phyloP scores from a whole-genome alignment of 2,113 vertebrate species.

The Corapipo altera region DNA sequence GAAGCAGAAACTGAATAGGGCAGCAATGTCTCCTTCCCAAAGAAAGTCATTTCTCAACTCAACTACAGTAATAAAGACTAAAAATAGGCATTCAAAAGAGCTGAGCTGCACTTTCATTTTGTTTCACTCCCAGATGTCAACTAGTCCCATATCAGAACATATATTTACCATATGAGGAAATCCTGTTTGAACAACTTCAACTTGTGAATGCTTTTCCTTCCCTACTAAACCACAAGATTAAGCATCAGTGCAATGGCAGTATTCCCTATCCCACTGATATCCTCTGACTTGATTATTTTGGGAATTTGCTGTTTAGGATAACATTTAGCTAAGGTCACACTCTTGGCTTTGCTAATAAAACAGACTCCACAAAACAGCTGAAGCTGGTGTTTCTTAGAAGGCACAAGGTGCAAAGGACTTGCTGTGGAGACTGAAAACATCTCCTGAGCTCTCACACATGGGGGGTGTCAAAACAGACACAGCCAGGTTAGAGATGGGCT shows the following conservation, averaged over 20 bases:
- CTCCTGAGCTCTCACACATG: accelerated
- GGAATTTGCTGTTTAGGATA: neutral
- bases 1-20: neutral
- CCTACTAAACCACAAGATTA: neutral
- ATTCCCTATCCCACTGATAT: neutral
- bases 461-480: neutral
- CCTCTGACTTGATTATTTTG: neutral
- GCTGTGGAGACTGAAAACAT: neutral
- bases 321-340: neutral
- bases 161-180: constrained; percentile 2
- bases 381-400: neutral
- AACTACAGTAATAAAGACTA: neutral
- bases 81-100: constrained; percentile 4
- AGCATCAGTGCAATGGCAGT: neutral
- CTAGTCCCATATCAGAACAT: neutral
- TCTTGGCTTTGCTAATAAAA: neutral
- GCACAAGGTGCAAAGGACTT: neutral
- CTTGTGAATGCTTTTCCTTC: neutral
- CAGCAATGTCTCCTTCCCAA: neutral
- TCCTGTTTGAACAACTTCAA: neutral
- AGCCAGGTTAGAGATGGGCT: accelerated
- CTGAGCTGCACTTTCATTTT: constrained; percentile 21
- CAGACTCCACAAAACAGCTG: neutral
- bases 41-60: neutral
- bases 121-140: neutral